phyloP scores from a whole-genome alignment of 2,888 invertebrate genomes.

The Heliconius charithonia region DNA sequence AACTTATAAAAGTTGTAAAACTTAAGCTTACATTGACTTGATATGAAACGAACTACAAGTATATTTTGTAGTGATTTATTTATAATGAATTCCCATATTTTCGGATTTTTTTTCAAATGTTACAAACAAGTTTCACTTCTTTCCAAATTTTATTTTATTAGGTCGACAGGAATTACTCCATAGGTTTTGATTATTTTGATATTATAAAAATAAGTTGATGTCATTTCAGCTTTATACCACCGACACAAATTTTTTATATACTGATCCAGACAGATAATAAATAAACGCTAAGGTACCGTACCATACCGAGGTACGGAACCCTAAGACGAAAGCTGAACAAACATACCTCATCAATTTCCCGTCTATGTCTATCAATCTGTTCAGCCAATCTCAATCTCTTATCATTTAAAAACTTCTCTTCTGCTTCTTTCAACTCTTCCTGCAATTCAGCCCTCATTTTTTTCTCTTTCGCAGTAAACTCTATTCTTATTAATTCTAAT shows the following conservation, averaged over 20 bases:
- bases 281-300: too few species aligned
- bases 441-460: slow-evolving; percentile 81
- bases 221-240: too few species aligned
- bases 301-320: not conserved
- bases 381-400: slow-evolving; percentile 73
- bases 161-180: too few species aligned
- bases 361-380: slow-evolving; percentile 73
- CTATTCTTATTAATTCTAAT: slow-evolving; percentile 81
- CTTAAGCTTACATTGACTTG: not conserved
- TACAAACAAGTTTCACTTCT: not conserved
- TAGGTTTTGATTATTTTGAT: too few species aligned
- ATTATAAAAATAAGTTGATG: too few species aligned
- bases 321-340: not conserved
- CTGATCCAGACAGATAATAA: not conserved
- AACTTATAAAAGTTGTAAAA: not conserved
- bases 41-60: not conserved
- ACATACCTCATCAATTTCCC: slow-evolving; percentile 76
- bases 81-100: not conserved
- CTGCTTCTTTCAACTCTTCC: slow-evolving; percentile 78
- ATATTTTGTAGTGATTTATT: not conserved
- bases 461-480: slow-evolving; percentile 83
- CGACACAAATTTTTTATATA: too few species aligned
- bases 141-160: too few species aligned
- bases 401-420: slow-evolving; percentile 73
- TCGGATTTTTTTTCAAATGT: not conserved